A percentile compares a stretch with the other conserved stretches of the same genome.
Evolutionary conservation across 2,888 invertebrate species (phyloP).

Genomic region (Cordilura impudica): DNA sequence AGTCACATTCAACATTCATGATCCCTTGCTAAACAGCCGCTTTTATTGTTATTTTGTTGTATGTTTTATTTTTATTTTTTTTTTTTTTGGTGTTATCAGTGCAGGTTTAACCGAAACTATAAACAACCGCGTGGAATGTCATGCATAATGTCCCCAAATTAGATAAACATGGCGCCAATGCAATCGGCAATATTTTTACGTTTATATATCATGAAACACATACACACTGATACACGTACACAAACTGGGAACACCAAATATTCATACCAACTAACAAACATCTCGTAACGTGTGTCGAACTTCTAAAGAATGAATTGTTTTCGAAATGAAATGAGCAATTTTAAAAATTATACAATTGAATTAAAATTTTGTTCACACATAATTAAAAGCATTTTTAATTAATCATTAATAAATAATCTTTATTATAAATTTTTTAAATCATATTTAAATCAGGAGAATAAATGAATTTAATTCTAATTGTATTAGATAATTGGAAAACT

Average conservation of each 20-base stretch:
- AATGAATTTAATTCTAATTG: too few species aligned
- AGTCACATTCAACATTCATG: background rate
- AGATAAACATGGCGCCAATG: conserved; percentile 62
- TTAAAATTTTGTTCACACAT: too few species aligned
- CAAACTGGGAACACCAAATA: background rate
- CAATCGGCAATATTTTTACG: conserved; percentile 60
- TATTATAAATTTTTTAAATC: too few species aligned
- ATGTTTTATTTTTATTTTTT: background rate
- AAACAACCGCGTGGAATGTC: conserved; percentile 78
- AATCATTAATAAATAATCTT: too few species aligned
- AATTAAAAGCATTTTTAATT: too few species aligned
- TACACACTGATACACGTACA: conserved; percentile 14
- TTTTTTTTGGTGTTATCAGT: conserved; percentile 70
- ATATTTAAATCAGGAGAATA: too few species aligned
- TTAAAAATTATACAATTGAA: too few species aligned
- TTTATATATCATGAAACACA: conserved; percentile 52
- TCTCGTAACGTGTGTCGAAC: background rate
- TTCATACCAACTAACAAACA: background rate
- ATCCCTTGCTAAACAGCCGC: conserved; percentile 35
- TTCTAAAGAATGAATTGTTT: too few species aligned
- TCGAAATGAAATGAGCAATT: too few species aligned
- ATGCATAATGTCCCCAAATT: conserved; percentile 77
- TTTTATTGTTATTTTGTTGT: background rate
- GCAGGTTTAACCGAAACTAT: conserved; percentile 77
- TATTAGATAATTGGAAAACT: too few species aligned